Conservation (phyloP, 2,888 invertebrate species). For the Silvanus unidentatus region DNA sequence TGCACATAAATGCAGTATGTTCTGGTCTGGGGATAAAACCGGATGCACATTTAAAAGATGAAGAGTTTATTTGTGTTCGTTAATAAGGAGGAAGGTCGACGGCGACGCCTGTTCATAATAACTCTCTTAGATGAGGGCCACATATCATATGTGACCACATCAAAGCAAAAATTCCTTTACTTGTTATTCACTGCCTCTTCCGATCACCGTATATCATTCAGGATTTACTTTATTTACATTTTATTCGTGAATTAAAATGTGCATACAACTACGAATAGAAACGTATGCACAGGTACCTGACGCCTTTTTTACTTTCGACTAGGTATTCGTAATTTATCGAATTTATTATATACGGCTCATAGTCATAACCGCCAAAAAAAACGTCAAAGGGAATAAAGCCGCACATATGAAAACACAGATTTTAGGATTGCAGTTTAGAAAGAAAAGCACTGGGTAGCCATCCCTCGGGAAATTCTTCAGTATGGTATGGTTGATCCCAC, state of each 20-base stretch:
- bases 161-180: conserved; percentile 24
- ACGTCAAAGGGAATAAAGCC: too few species aligned
- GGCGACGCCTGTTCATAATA: conserved; percentile 26
- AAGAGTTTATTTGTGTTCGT: conserved; percentile 27
- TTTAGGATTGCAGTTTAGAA: conserved; percentile 11
- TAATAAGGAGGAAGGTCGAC: conserved; percentile 26
- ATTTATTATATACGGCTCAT: too few species aligned
- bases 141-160: conserved; percentile 22
- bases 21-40: conserved; percentile 14
- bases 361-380: too few species aligned
- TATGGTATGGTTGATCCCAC: conserved; percentile 24
- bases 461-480: conserved; percentile 28
- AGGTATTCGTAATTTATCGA: too few species aligned
- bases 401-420: conserved; percentile 10
- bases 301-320: too few species aligned
- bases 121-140: conserved; percentile 22
- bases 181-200: conserved; percentile 16
- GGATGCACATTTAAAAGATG: conserved; percentile 21
- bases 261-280: background rate
- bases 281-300: too few species aligned
- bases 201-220: conserved; percentile 17
- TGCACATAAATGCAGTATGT: conserved; percentile 3
- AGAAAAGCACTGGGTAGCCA: conserved; percentile 19
- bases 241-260: background rate
- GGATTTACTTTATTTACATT: background rate